A percentile compares a stretch with the other conserved stretches of the same genome.
phyloP scores from a whole-genome alignment of 2,113 vertebrate genomes.

The Leiothrix lutea region DNA sequence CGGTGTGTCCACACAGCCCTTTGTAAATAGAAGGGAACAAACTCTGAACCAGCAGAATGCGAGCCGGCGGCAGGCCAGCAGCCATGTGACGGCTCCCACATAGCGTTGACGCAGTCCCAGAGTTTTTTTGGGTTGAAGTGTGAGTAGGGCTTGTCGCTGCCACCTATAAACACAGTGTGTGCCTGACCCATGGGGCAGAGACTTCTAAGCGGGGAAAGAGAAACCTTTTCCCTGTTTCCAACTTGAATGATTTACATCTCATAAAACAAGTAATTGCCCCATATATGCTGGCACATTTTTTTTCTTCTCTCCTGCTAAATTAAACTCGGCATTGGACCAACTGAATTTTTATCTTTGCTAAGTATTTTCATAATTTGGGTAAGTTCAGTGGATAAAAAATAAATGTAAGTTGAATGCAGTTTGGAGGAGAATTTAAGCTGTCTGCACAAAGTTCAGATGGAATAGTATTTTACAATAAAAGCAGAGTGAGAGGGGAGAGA shows the following conservation, averaged over 20 bases:
- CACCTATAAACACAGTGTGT: not conserved
- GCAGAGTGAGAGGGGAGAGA: not conserved
- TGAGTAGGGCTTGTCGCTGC: not conserved
- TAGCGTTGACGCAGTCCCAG: slow-evolving; percentile 1
- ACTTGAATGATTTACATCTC: rapidly evolving
- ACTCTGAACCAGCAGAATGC: slow-evolving; percentile 19
- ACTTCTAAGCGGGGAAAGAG: not conserved
- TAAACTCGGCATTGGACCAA: not conserved
- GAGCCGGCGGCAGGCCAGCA: not conserved
- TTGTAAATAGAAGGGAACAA: slow-evolving; percentile 16
- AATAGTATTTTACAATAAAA: not conserved
- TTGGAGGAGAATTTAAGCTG: not conserved
- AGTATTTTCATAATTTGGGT: not conserved
- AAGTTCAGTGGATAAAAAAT: not conserved
- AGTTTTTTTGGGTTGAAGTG: not conserved
- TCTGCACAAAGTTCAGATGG: not conserved
- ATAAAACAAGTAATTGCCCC: not conserved
- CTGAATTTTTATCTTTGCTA: not conserved
- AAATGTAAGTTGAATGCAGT: not conserved
- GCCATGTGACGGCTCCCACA: slow-evolving; percentile 29
- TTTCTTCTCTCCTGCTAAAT: not conserved
- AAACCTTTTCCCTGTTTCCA: not conserved
- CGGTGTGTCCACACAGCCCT: not conserved
- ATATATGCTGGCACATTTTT: rapidly evolving
- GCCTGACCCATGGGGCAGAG: not conserved